phyloP scores from a whole-genome alignment of 2,797 vertebrate species.

The Nasua narica region DNA sequence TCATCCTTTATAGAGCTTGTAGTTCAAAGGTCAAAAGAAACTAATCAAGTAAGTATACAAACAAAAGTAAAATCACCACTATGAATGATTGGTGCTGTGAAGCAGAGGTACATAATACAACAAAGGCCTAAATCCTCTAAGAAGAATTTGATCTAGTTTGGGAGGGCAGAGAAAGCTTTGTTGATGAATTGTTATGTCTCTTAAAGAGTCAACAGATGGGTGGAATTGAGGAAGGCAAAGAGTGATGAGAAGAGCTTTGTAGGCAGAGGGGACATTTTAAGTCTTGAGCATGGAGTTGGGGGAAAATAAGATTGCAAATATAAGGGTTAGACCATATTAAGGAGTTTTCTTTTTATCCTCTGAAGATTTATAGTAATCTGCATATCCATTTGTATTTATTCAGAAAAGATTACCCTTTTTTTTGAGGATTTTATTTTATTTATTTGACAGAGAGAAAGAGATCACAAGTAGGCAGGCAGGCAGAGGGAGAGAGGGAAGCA shows the following conservation, averaged over 20 bases:
- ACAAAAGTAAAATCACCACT: not conserved
- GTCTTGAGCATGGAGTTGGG: not conserved
- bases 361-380: not conserved
- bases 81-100: not conserved
- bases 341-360: not conserved
- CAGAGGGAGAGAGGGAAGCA: too few relatives aligned
- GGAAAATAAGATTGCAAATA: not conserved
- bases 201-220: not conserved
- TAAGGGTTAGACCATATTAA: not conserved
- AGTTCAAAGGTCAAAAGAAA: not conserved
- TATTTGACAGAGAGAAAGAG: too few relatives aligned
- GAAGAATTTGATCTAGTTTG: not conserved
- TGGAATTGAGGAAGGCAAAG: not conserved
- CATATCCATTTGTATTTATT: not conserved
- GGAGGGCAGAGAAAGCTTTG: not conserved
- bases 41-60: not conserved
- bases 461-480: too few relatives aligned
- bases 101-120: not conserved
- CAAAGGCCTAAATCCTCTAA: not conserved
- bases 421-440: too few relatives aligned
- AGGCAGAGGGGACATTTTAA: not conserved
- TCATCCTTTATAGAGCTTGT: not conserved
- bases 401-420: not conserved
- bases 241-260: not conserved
- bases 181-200: not conserved